A percentile compares a stretch with the other conserved stretches of the same genome.
Conservation (phyloP, 2,797 vertebrate species). For the Clarias laeviceps region DNA sequence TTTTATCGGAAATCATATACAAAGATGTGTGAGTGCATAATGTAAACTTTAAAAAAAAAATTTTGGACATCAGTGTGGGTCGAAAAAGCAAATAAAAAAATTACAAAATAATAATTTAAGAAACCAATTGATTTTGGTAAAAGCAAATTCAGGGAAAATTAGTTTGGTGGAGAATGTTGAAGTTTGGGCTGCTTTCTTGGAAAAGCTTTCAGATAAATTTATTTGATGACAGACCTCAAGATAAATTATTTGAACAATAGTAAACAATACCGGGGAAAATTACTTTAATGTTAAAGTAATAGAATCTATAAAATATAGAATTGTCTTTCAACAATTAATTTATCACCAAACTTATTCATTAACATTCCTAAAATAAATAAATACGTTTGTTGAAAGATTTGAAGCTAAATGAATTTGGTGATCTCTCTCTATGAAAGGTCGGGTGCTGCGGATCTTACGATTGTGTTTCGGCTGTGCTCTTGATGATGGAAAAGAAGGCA, state of each 20-base stretch:
- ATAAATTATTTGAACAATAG: neutral
- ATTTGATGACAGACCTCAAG: neutral
- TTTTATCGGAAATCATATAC: neutral
- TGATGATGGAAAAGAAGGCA: slow-evolving; percentile 19
- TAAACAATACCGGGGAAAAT: too few relatives aligned
- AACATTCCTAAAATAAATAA: neutral
- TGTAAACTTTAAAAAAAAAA: too few relatives aligned
- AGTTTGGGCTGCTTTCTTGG: neutral
- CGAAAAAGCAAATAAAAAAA: too few relatives aligned
- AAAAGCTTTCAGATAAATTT: neutral
- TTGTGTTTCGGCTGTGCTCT: slow-evolving; percentile 11
- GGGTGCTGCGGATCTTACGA: slow-evolving; percentile 22
- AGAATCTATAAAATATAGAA: too few relatives aligned
- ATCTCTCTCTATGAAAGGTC: neutral
- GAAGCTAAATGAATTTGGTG: neutral
- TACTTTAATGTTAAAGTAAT: too few relatives aligned
- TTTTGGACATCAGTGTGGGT: neutral
- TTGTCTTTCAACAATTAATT: neutral
- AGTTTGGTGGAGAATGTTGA: neutral
- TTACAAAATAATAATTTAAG: too few relatives aligned
- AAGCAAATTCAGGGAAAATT: neutral
- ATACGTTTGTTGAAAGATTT: neutral
- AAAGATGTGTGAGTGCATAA: too few relatives aligned
- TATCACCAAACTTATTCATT: neutral
- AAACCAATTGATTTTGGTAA: too few relatives aligned